Percentiles rank a stretch among this genome's conserved stretches.
Conservation (phyloP, 2,797 vertebrate species). For the Cryptoblepharus egeriae region DNA sequence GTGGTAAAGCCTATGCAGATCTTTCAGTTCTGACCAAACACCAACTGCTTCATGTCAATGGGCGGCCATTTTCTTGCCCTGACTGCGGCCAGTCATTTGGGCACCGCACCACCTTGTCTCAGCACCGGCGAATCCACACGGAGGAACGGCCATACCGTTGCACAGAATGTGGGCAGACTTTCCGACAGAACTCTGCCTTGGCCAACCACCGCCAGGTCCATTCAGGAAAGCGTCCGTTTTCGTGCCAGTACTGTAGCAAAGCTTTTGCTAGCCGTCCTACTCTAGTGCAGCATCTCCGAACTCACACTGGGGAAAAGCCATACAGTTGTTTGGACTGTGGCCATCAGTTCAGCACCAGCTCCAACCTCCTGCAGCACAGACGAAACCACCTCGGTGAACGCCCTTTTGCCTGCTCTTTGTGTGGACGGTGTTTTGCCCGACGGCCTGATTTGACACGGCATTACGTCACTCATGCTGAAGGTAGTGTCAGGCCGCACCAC, state of each 20-base stretch:
- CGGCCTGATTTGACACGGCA: constrained; percentile 59
- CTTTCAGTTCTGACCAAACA: constrained; percentile 12
- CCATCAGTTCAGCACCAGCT: constrained; percentile 66
- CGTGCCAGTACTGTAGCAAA: constrained; percentile 68
- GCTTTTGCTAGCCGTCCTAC: constrained; percentile 64
- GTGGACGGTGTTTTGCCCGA: constrained; percentile 1
- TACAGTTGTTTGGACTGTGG: constrained; percentile 63
- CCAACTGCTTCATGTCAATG: constrained; percentile 5
- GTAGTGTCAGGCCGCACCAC: constrained; percentile 65
- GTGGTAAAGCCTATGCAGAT: constrained; percentile 9
- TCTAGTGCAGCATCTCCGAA: constrained; percentile 68
- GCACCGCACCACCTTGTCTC: constrained; percentile 13
- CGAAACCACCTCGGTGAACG: constrained; percentile 40
- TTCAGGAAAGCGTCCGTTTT: constrained; percentile 67
- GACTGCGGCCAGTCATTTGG: constrained; percentile 19
- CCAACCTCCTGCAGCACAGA: constrained; percentile 66
- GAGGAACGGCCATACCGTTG: constrained; percentile 70
- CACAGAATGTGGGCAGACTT: constrained; percentile 65
- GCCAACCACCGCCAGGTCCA: constrained; percentile 64
- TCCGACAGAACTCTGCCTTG: constrained; percentile 32
- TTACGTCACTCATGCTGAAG: constrained; percentile 47
- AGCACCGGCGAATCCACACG: constrained; percentile 66
- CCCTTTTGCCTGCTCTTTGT: constrained; percentile 17
- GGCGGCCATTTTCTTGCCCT: constrained; percentile 20
- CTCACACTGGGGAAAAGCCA: constrained; percentile 64